Evolutionary conservation across 2,888 invertebrate genomes (phyloP).

Genomic region (Ormyrus pomaceus): DNA sequence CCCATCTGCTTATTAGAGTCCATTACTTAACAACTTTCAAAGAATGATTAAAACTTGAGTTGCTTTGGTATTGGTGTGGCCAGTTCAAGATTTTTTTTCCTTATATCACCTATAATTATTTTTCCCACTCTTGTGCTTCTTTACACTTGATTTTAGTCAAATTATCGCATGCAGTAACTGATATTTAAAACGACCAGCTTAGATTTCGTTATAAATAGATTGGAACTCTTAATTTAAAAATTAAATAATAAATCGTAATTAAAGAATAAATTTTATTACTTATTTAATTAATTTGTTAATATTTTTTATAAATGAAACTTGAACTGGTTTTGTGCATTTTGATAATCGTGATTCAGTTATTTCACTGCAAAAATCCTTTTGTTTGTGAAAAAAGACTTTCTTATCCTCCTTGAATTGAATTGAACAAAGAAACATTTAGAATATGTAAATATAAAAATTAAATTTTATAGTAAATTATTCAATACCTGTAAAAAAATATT

Average conservation of each 20-base stretch:
- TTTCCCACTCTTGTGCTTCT: not conserved
- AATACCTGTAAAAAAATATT: not conserved
- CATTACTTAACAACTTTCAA: conserved; percentile 48
- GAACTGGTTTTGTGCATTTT: conserved; percentile 52
- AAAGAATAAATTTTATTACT: too few relatives aligned
- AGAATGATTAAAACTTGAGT: conserved; percentile 46
- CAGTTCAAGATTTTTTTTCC: conserved; percentile 63
- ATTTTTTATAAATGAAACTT: conserved; percentile 32
- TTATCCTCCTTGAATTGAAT: conserved; percentile 56
- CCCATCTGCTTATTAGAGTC: conserved; percentile 61
- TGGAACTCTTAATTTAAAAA: not conserved
- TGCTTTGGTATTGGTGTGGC: conserved; percentile 56
- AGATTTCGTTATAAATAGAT: conserved; percentile 12
- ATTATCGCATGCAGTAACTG: conserved; percentile 29
- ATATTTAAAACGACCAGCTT: conserved; percentile 16
- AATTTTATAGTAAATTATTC: not conserved
- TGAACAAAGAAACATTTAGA: conserved; percentile 8
- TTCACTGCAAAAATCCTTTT: conserved; percentile 57
- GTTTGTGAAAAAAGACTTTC: conserved; percentile 60
- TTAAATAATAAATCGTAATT: not conserved
- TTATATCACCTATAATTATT: conserved; percentile 4
- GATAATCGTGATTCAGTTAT: conserved; percentile 50
- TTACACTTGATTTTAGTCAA: conserved; percentile 5
- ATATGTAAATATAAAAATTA: conserved; percentile 13
- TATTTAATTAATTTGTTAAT: conserved; percentile 3